phyloP scores from a whole-genome alignment of 2,888 invertebrate genomes.

The Petrophora chlorosata region DNA sequence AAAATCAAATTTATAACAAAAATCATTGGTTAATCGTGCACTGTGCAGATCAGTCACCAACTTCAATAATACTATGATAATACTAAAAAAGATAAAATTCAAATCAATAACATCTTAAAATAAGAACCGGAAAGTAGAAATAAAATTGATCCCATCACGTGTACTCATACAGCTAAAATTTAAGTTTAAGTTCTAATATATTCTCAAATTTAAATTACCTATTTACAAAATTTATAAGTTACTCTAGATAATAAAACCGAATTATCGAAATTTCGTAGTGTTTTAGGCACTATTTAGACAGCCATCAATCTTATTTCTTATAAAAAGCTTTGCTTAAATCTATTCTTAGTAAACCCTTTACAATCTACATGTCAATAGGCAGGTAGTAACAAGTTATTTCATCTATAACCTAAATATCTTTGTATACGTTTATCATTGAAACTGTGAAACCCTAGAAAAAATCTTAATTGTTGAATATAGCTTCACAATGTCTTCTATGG shows the following conservation, averaged over 20 bases:
- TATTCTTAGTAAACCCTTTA: slow-evolving; percentile 71
- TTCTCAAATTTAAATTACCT: slow-evolving; percentile 59
- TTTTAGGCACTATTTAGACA: slow-evolving; percentile 84
- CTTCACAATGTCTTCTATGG: neutral
- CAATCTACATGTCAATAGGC: slow-evolving; percentile 81
- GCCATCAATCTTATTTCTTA: slow-evolving; percentile 83
- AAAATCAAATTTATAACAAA: too few species aligned
- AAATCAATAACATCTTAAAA: too few species aligned
- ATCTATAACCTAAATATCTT: slow-evolving; percentile 63
- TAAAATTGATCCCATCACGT: slow-evolving; percentile 77
- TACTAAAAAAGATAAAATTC: too few species aligned
- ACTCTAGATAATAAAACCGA: slow-evolving; percentile 77
- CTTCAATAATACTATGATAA: too few species aligned
- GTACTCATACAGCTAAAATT: slow-evolving; percentile 62
- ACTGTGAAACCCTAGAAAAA: slow-evolving; percentile 38
- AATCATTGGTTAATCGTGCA: too few species aligned
- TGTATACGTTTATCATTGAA: slow-evolving; percentile 42
- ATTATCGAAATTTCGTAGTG: slow-evolving; percentile 82
- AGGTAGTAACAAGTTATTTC: slow-evolving; percentile 76
- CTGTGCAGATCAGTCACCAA: too few species aligned
- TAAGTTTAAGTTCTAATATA: slow-evolving; percentile 52
- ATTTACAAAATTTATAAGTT: slow-evolving; percentile 74
- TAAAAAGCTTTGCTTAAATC: slow-evolving; percentile 75
- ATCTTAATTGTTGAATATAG: neutral
- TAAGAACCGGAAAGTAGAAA: slow-evolving; percentile 37